Evolutionary conservation across 2,113 vertebrate species (phyloP), one percentile per base, ranked within the genome.

Genomic region (Malurus cyaneus): DNA sequence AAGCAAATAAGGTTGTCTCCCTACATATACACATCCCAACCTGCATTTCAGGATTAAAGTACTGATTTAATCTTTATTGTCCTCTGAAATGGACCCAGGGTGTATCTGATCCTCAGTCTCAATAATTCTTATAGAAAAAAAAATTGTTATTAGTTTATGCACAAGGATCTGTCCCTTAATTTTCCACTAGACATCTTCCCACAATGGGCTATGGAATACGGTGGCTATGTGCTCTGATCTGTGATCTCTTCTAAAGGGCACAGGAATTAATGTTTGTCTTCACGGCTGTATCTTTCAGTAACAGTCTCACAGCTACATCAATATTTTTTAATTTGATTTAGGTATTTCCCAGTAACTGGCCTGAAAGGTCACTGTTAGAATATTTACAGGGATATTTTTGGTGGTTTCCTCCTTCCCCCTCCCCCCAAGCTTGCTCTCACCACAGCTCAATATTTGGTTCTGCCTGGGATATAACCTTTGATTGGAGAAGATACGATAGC

Each of bases 311-410:
- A 65, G 73, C 34, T 61, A 72, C 80, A 93, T 84, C 88, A 93
- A 74, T 66, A 83, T 62, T 60, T 76, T 53, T 60, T 2, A 42
- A 67, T 72, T 78, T 44, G 42, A 90, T 79, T 65, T 76, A 39
- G 36, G 21, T 39, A 41, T 64, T 65, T 78, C 59, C 78, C 50
- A 41, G 60, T 84, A 73, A 91, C 26, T 47, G 41, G 59, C 36
- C 47, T 76, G 72, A 94, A 95, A 96, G 69, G 56, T 80, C 87
- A 95, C 80, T 69, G 52, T 67, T 78, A 53, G 44, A 84, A 69
- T 65, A 93, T 83, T 89, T 54, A 52, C 17, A 73, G 60, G 60
- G 70, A n/a, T 47, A 25, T 46, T 50, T 83, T 50, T 25, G 11
- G 14, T 18, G 0, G 17, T 71, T 62, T 41, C 44, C 44, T 24